Evolutionary conservation across 1,140 invertebrate genomes (phyloP), one percentile per base, ranked within the genome.

Genomic region (Plectrocnemia conspersa): DNA sequence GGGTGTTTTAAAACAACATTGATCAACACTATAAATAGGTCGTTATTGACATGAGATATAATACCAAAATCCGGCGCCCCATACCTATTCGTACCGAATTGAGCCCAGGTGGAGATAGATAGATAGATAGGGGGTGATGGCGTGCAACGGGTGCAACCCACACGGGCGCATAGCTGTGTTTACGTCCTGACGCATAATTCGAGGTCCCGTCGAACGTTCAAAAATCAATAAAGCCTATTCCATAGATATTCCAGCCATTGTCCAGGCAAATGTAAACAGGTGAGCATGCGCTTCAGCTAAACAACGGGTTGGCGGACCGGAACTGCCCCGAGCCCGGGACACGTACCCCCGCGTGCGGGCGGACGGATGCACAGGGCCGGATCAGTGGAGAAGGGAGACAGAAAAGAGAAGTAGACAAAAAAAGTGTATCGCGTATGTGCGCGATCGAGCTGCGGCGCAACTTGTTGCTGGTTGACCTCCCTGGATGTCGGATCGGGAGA

Each of bases 161-260:
- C n/a, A n/a, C n/a, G n/a, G n/a, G n/a, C n/a, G n/a, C n/a, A n/a
- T n/a, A n/a, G n/a, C n/a, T n/a, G n/a, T n/a, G n/a, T n/a, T n/a
- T n/a, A n/a, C n/a, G n/a, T n/a, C n/a, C n/a, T n/a, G n/a, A n/a
- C n/a, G n/a, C n/a, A n/a, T n/a, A n/a, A n/a, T n/a, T 35, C 32
- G 32, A 35, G 3, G 3, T 15, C n/a, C 16, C n/a, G 16, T 35
- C 47, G 47, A 50, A 38, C 25, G 33, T 35, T 50, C 47, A 50
- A 50, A 50, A 50, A 50, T 50, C 47, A 50, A 50, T 50, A 50
- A 27, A 50, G 47, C 47, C 47, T 38, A 50, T 50, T 50, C 47
- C 47, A 50, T 50, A 50, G 47, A 38, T 38, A 50, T 50, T 23
- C 47, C 24, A 27, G 21, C 33, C 47, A 35, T 50, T 50, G 33